Evolutionary conservation across 2,113 vertebrate species (phyloP).

Genomic region (Sapajus apella): DNA sequence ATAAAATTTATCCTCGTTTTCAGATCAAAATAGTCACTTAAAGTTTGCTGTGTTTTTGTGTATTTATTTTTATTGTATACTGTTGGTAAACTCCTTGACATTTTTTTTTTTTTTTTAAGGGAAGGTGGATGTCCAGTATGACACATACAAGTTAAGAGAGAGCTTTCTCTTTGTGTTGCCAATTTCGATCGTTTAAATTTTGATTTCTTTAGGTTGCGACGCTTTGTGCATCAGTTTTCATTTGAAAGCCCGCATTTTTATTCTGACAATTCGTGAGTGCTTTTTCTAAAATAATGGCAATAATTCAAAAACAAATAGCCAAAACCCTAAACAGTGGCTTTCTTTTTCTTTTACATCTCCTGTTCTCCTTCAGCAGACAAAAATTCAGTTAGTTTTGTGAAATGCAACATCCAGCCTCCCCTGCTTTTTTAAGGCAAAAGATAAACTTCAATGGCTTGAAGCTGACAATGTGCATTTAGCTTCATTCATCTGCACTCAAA

Average conservation of each 20-base stretch:
- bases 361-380: conserved; percentile 78
- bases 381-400: conserved; percentile 75
- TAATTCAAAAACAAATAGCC: conserved; percentile 68
- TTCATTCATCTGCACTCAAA: conserved; percentile 84
- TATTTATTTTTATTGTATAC: conserved; percentile 59
- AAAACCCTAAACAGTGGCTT: conserved; percentile 71
- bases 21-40: conserved; percentile 79
- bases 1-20: conserved; percentile 72
- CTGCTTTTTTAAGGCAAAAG: conserved; percentile 63
- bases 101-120: neutral
- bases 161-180: conserved; percentile 64
- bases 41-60: conserved; percentile 56
- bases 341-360: conserved; percentile 60
- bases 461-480: conserved; percentile 82
- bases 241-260: conserved; percentile 59
- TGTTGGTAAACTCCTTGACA: conserved; percentile 86
- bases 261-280: conserved; percentile 78
- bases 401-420: conserved; percentile 73
- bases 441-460: conserved; percentile 78
- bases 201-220: neutral
- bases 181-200: conserved; percentile 63
- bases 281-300: conserved; percentile 63
- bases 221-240: neutral
- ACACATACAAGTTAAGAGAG: conserved; percentile 74
- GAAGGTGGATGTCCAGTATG: conserved; percentile 67